Conservation (phyloP, 2,113 vertebrate species). For the Anarhynchus alexandrinus region DNA sequence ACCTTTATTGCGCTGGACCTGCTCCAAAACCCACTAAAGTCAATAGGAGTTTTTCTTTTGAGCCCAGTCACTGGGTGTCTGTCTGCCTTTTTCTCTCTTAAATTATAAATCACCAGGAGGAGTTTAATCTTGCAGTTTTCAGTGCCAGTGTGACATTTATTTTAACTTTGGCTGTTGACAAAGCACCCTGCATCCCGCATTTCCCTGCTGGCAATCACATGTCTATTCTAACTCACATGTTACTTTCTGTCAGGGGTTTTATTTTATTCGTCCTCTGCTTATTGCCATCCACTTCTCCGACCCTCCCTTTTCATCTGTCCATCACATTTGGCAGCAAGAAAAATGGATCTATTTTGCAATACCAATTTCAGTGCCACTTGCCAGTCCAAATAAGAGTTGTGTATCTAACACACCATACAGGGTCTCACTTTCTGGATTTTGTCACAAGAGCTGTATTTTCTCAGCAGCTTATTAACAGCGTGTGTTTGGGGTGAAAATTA, state of each 20-base stretch:
- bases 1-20: conserved; percentile 11
- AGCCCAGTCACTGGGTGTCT: not conserved
- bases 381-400: conserved; percentile 61
- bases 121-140: conserved; percentile 35
- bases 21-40: conserved; percentile 26
- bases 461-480: conserved; percentile 65
- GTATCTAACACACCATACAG: conserved; percentile 39
- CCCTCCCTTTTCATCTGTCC: conserved; percentile 46
- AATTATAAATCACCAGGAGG: conserved; percentile 36
- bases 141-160: conserved; percentile 44
- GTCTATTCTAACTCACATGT: conserved; percentile 7
- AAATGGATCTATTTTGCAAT: conserved; percentile 48
- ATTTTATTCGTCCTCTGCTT: conserved; percentile 4
- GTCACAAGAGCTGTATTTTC: conserved; percentile 61
- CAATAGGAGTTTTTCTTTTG: conserved; percentile 22
- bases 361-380: conserved; percentile 57
- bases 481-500: conserved; percentile 60
- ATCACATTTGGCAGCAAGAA: conserved; percentile 42
- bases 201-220: conserved; percentile 23
- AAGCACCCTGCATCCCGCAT: conserved; percentile 9
- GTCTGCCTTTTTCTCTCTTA: conserved; percentile 34
- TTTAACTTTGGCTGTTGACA: conserved; percentile 48
- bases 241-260: not conserved
- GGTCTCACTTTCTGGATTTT: conserved; percentile 60
- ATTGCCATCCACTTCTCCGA: not conserved